These are phyloP conservation scores for Halictus rubicundus DNA, from an alignment of 1,140 invertebrate species.

Conservation along the genomic window DNA sequence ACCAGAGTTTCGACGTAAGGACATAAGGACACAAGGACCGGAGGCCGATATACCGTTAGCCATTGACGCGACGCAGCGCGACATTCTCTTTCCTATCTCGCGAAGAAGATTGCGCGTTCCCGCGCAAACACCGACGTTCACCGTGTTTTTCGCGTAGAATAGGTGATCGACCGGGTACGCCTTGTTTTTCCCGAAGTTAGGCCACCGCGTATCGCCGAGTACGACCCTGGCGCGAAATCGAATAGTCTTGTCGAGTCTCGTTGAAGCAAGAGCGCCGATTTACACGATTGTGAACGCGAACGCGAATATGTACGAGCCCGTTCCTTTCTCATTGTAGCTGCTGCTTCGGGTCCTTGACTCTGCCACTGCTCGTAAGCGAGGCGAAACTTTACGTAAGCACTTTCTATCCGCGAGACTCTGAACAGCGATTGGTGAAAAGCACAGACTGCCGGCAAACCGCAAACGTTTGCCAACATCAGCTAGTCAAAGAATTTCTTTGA, in stretches of 20 bases:
- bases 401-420: constrained; percentile 37
- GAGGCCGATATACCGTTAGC: constrained; percentile 66
- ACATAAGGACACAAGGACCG: neutral
- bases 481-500: neutral
- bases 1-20: constrained; percentile 30
- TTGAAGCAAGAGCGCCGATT: neutral
- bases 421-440: constrained; percentile 39
- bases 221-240: no score
- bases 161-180: neutral
- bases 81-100: constrained; percentile 38
- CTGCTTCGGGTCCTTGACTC: constrained; percentile 47
- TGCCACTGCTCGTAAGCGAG: constrained; percentile 12
- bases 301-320: neutral
- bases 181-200: neutral
- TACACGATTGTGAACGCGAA: neutral
- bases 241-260: neutral
- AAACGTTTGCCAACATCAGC: constrained; percentile 5
- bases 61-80: constrained; percentile 6
- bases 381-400: constrained; percentile 42
- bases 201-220: no score
- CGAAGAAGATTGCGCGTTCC: constrained; percentile 3
- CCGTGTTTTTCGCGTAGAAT: neutral
- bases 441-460: neutral
- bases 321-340: neutral
- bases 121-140: neutral